Evolutionary conservation across 2,888 invertebrate genomes (phyloP), one percentile per base, ranked within the genome.

Genomic region (Trypoxylon attenuatum): DNA sequence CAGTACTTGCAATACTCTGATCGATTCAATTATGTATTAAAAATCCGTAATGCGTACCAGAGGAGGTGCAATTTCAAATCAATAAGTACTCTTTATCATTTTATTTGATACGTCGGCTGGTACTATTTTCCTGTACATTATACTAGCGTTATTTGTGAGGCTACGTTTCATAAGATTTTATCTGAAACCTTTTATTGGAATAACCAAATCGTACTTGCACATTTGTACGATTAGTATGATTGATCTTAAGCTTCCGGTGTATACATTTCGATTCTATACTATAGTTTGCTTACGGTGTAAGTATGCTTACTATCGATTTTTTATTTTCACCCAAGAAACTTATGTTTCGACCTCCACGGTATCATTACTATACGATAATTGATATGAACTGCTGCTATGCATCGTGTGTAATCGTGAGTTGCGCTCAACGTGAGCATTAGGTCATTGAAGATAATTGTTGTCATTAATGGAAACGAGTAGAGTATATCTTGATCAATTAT

Each of bases 401-500:
- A 47, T 50, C 47, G 19, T 53, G 51, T 33, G 42, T 51, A 54
- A 51, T 42, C 41, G 43, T 62, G 42, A 51, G 41, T 64, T 64
- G 67, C 66, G 69, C 63, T 73, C 59, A 65, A 69, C n/a, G n/a
- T 64, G 56, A 65, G 58, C 52, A 43, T 46, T 67, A 70, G 58
- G 25, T 62, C 60, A 65, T 72, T 56, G 49, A 56, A 67, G 62
- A 62, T 43, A 53, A 63, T 49, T 68, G 65, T 69, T 68, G 62
- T 66, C 59, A 57, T 60, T 54, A 53, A 64, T 67, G 41, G 54
- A 60, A 63, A 58, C 46, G 50, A 65, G 60, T 69, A 74, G 69
- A 69, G 56, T 66, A 55, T 66, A 27, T 51, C 63, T 69, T 69
- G 66, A 76, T 67, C 70, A 58, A 76, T 71, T 76, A 64, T 80